Percentiles rank a stretch among this genome's conserved stretches.
Evolutionary conservation across 2,113 vertebrate genomes (phyloP).

Genomic region (Cygnus buccinator): DNA sequence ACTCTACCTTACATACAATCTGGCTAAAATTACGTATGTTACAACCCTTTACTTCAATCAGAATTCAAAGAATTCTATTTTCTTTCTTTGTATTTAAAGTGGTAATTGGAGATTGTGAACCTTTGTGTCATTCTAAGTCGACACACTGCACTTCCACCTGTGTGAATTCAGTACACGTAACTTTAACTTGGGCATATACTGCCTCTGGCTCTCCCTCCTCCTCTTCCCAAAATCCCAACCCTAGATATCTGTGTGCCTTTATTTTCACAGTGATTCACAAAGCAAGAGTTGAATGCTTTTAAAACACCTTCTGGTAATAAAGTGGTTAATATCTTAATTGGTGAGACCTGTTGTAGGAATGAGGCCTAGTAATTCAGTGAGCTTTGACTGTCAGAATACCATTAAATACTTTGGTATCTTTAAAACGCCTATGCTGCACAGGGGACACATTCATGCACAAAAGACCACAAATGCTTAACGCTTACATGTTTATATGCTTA

Average conservation of each 20-base stretch:
- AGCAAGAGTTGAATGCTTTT: background rate
- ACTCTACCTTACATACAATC: background rate
- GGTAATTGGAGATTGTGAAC: no score
- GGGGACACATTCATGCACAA: conserved; percentile 28
- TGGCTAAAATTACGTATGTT: background rate
- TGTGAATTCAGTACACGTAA: background rate
- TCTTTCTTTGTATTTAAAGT: background rate
- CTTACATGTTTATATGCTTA: background rate
- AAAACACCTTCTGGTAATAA: background rate
- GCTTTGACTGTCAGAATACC: background rate
- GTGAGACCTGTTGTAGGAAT: background rate
- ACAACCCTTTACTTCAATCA: background rate
- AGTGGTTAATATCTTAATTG: background rate
- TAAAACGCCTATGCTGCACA: background rate
- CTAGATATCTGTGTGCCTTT: background rate
- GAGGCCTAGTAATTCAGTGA: background rate
- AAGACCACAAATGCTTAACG: background rate
- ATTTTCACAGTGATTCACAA: conserved; percentile 49
- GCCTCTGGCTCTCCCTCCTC: no score
- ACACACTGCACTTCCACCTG: background rate
- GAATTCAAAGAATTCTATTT: background rate
- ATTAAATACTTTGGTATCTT: conserved; percentile 53
- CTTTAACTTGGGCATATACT: background rate
- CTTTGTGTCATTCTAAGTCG: accelerated
- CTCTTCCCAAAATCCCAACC: background rate